A percentile compares a stretch with the other conserved stretches of the same genome.
Conservation (phyloP, 2,113 vertebrate species). For the Pygoscelis antarcticus region DNA sequence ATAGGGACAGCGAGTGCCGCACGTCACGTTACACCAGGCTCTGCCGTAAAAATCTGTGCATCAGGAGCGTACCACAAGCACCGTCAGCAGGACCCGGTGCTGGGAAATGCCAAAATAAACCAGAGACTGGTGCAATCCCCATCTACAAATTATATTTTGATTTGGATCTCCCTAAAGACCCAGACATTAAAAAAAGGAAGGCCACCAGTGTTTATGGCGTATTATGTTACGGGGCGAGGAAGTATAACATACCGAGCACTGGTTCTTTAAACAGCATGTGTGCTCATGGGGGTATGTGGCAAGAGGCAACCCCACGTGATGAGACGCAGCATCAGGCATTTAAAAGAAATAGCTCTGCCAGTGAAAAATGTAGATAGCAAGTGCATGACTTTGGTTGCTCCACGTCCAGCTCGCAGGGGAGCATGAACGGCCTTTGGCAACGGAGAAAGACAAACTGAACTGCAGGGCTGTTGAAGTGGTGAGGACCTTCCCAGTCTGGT, state of each 20-base stretch:
- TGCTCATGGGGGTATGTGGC: neutral
- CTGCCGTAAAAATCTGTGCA: neutral
- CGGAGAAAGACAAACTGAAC: neutral
- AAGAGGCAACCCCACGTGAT: neutral
- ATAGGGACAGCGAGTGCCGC: neutral
- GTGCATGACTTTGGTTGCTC: neutral
- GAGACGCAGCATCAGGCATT: neutral
- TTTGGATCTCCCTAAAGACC: neutral
- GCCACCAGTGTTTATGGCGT: neutral
- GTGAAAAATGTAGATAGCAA: neutral
- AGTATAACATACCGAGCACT: neutral
- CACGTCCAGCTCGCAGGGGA: neutral
- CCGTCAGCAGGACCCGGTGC: fast-evolving
- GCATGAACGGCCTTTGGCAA: neutral
- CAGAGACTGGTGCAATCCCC: neutral
- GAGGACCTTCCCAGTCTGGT: neutral
- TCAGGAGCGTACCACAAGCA: neutral
- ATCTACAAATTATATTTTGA: neutral
- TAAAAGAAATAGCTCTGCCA: neutral
- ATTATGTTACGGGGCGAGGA: neutral
- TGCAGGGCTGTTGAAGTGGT: fast-evolving
- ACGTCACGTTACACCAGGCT: neutral
- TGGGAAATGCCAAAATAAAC: neutral
- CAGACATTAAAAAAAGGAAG: neutral
- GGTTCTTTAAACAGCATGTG: neutral